These are phyloP conservation scores for Notolabrus celidotus DNA, from an alignment of 2,797 vertebrate species.

Conservation along the genomic window DNA sequence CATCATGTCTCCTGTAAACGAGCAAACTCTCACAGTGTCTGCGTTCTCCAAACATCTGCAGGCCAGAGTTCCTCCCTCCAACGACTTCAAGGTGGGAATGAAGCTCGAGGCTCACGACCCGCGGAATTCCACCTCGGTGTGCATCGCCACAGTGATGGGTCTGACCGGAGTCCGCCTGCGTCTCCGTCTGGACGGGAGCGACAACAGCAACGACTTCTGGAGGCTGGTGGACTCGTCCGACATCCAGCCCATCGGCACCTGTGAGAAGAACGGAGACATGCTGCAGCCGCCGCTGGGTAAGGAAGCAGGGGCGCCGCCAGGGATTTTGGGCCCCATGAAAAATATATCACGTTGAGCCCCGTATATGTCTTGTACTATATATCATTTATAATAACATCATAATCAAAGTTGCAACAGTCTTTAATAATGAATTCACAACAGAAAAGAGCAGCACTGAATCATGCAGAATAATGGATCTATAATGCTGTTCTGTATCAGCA, in stretches of 20 bases:
- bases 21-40: neutral
- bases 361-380: too few relatives aligned
- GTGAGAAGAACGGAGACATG: constrained; percentile 97
- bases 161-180: constrained; percentile 91
- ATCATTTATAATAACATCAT: too few relatives aligned
- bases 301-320: too few relatives aligned
- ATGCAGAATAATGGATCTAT: too few relatives aligned
- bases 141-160: constrained; percentile 95
- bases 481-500: too few relatives aligned
- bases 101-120: constrained; percentile 96
- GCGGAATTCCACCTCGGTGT: constrained; percentile 93
- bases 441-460: too few relatives aligned
- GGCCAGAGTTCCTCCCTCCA: constrained; percentile 91
- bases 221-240: constrained; percentile 95
- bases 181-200: constrained; percentile 94
- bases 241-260: constrained; percentile 95
- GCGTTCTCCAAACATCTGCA: constrained; percentile 63
- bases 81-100: constrained; percentile 98
- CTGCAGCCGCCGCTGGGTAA: constrained; percentile 96
- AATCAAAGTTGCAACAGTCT: too few relatives aligned
- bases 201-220: constrained; percentile 99
- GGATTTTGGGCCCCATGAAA: too few relatives aligned
- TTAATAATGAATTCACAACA: too few relatives aligned
- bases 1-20: too few relatives aligned
- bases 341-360: too few relatives aligned